Evolutionary conservation across 2,797 vertebrate genomes (phyloP), one percentile per base, ranked within the genome.

Genomic region (Oreortyx pictus): DNA sequence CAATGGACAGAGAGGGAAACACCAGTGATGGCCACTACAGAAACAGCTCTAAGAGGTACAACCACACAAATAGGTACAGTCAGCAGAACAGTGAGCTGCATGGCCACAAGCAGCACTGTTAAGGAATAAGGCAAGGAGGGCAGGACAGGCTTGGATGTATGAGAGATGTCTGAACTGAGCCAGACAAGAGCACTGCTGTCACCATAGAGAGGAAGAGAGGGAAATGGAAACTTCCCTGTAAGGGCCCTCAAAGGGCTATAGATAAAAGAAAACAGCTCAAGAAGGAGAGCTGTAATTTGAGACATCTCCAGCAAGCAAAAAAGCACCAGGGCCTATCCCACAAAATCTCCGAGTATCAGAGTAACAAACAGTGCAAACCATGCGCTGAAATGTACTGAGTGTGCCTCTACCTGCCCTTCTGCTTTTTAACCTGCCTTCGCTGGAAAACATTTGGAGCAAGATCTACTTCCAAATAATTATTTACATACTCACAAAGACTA

Each of bases 241-340:
- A 93, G 85, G 68, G 79, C 82, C 90, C 92, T 77, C 52, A 57
- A 93, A 81, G 37, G 37, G 62, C 70, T 82, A 33, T 7, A 25
- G 65, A 92, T 39, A 44, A 0, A 78, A 61, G 59, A 89, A 41
- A 46, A 0, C 54, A 65, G 68, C 50, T 23, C 54, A 14, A 14
- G 62, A 64, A 54, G 78, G 73, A 87, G 92, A 82, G 50, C 62
- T 81, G 78, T 57, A 90, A 92, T 50, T 74, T 83, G 88, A 96
- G 86, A 81, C 39, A 56, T 33, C 22, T 87, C 84, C 79, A 73
- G 82, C 1, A 60, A 47, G 90, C 50, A 61, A 76, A 89, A 87
- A n/a, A n/a, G 35, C 64, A 70, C 59, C 59, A 76, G 59, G 70
- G n/a, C 14, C 1, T 90, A 33, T 68, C 80, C 54, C 56, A 46